Percentiles rank a stretch among this genome's conserved stretches.
Evolutionary conservation across 2,113 vertebrate genomes (phyloP).

Genomic region (Corapipo altera): DNA sequence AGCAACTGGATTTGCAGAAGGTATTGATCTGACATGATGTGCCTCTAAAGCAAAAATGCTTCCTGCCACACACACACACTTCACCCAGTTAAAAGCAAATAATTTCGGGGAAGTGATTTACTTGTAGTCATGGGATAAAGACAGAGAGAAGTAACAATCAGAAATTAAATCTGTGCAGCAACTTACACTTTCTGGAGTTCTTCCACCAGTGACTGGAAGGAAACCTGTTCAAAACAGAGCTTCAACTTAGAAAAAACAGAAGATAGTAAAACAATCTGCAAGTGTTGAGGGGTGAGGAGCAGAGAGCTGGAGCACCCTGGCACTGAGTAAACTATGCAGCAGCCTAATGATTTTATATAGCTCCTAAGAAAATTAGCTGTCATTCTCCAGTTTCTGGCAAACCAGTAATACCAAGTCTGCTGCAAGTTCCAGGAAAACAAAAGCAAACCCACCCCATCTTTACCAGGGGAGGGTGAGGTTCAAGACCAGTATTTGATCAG

Average conservation of each 20-base stretch:
- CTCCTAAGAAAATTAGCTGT: neutral
- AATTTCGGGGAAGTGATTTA: neutral
- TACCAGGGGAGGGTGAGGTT: neutral
- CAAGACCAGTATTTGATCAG: neutral
- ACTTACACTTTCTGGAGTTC: constrained; percentile 91
- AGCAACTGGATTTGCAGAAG: neutral
- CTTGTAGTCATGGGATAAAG: neutral
- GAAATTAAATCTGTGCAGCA: neutral
- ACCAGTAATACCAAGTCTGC: neutral
- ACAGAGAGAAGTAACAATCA: neutral
- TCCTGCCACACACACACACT: neutral
- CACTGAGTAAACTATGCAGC: neutral
- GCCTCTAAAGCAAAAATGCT: neutral
- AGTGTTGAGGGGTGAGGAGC: neutral
- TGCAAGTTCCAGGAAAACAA: neutral
- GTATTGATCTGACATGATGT: neutral
- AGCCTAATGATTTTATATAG: neutral
- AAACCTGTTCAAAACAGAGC: constrained; percentile 72
- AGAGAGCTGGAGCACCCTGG: neutral
- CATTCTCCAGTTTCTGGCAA: neutral
- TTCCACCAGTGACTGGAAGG: constrained; percentile 81
- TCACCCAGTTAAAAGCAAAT: neutral
- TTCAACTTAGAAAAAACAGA: neutral
- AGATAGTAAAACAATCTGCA: neutral
- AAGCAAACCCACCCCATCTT: neutral